phyloP scores from a whole-genome alignment of 2,113 vertebrate genomes.

The Alethe castanea region DNA sequence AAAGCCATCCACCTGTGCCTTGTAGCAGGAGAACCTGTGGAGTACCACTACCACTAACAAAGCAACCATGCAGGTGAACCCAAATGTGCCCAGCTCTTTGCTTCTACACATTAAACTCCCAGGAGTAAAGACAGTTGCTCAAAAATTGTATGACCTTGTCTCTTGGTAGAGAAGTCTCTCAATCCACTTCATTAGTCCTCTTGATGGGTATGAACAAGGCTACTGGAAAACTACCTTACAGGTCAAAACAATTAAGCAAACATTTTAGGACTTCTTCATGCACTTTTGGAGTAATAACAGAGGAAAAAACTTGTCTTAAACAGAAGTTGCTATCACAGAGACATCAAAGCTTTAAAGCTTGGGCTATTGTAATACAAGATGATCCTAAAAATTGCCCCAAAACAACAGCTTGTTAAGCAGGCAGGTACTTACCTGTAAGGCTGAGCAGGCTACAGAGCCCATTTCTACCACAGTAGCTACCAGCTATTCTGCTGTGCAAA shows the following conservation, averaged over 20 bases:
- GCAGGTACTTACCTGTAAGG: constrained; percentile 8
- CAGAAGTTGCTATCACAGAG: neutral
- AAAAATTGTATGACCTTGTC: neutral
- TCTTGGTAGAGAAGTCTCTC: neutral
- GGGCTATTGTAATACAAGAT: neutral
- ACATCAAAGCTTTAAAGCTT: constrained; percentile 10
- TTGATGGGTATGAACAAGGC: neutral
- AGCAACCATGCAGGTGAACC: neutral
- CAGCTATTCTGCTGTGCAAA: neutral
- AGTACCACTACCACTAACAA: neutral
- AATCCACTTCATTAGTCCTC: neutral
- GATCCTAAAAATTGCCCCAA: neutral
- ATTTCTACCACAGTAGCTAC: neutral
- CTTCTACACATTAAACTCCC: neutral
- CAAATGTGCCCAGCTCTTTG: neutral
- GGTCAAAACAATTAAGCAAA: neutral
- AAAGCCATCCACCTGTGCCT: neutral
- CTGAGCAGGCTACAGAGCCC: neutral
- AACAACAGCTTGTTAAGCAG: constrained; percentile 6
- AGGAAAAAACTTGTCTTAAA: neutral
- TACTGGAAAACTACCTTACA: neutral
- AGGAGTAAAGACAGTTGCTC: neutral
- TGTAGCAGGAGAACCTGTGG: neutral
- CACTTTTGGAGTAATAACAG: neutral
- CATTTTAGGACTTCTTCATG: neutral